Conservation (phyloP, 1,140 invertebrate species). For the Drosophila malerkotliana region DNA sequence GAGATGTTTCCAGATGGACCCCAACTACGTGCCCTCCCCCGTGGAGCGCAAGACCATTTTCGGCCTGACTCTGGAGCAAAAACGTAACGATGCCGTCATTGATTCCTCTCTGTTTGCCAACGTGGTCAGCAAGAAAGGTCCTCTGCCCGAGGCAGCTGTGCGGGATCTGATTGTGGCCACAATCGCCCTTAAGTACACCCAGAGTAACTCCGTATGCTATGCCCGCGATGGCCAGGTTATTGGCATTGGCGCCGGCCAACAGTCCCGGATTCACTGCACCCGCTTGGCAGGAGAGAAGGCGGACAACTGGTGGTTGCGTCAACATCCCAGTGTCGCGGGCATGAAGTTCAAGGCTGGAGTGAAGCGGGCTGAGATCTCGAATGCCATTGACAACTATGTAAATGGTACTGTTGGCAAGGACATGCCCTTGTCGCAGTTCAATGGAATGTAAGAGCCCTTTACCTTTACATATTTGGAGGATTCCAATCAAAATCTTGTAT, state of each 20-base stretch:
- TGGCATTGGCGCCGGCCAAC: constrained; percentile 98
- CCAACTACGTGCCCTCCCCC: constrained; percentile 90
- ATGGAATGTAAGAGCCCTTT: constrained; percentile 66
- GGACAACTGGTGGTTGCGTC: constrained; percentile 99
- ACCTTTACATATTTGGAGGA: no score
- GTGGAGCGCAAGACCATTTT: constrained; percentile 95
- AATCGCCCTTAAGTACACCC: constrained; percentile 98
- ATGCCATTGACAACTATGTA: constrained; percentile 98
- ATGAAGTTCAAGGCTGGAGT: constrained; percentile 96
- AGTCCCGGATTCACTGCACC: constrained; percentile 98
- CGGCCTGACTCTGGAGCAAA: constrained; percentile 96
- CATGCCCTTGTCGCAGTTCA: constrained; percentile 83
- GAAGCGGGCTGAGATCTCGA: constrained; percentile 96
- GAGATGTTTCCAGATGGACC: constrained; percentile 90
- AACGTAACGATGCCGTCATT: constrained; percentile 95
- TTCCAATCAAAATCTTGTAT: no score
- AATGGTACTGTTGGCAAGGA: constrained; percentile 93
- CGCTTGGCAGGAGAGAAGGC: constrained; percentile 98
- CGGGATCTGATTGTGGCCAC: constrained; percentile 97
- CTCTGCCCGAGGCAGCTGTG: constrained; percentile 90
- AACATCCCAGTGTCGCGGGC: constrained; percentile 93
- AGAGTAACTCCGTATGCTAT: constrained; percentile 86
- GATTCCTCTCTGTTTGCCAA: constrained; percentile 92
- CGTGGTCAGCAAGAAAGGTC: constrained; percentile 90
- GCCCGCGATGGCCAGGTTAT: constrained; percentile 94